Conservation (phyloP, 2,113 vertebrate species). For the Cavia porcellus region DNA sequence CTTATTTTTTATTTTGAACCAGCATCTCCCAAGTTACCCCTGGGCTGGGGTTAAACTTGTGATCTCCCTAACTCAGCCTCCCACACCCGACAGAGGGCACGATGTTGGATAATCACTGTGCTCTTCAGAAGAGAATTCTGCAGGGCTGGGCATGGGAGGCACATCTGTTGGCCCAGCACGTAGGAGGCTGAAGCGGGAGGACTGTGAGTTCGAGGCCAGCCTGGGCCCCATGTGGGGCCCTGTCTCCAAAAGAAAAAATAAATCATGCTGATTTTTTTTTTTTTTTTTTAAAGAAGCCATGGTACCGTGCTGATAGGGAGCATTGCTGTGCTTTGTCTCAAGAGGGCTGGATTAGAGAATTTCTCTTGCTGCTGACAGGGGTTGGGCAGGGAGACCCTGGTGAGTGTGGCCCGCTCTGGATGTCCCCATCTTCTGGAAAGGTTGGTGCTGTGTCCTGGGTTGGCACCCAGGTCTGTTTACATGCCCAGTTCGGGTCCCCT, state of each 20-base stretch:
- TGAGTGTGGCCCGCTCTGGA: accelerated
- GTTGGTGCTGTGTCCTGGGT: accelerated
- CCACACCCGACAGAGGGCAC: neutral
- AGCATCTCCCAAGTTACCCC: neutral
- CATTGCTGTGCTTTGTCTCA: neutral
- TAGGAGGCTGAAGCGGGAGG: neutral
- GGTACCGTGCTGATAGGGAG: neutral
- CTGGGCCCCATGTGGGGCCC: neutral
- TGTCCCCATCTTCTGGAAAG: neutral
- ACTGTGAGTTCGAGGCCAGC: neutral
- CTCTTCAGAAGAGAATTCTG: neutral
- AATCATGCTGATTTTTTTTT: neutral
- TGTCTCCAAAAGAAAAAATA: too few species aligned
- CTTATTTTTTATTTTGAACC: neutral
- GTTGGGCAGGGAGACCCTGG: neutral
- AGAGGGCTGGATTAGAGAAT: neutral
- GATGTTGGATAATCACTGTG: neutral
- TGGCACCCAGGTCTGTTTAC: too few species aligned
- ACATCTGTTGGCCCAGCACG: neutral
- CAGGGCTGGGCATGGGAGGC: neutral
- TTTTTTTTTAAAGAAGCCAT: neutral
- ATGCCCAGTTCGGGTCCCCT: neutral
- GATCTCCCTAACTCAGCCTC: neutral
- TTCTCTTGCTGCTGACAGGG: neutral
- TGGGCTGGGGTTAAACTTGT: neutral